Evolutionary conservation across 2,797 vertebrate genomes (phyloP).

Genomic region (Phalloptychus januarius): DNA sequence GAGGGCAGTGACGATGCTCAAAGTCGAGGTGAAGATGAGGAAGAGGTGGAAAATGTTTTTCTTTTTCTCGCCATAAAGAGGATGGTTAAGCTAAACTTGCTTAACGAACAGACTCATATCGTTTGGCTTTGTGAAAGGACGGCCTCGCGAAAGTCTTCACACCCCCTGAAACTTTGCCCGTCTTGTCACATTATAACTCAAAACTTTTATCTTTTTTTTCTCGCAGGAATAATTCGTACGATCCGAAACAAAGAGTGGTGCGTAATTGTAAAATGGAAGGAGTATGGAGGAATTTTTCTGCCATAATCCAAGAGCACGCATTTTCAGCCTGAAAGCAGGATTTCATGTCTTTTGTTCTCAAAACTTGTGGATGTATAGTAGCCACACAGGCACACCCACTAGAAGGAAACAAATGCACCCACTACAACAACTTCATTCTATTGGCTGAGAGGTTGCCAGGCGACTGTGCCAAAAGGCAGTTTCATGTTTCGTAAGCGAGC

Average conservation of each 20-base stretch:
- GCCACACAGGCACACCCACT: too few relatives aligned
- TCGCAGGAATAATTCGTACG: background rate
- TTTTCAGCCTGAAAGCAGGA: too few relatives aligned
- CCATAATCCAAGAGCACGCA: too few relatives aligned
- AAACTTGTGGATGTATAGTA: too few relatives aligned
- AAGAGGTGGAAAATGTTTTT: background rate
- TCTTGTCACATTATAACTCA: background rate
- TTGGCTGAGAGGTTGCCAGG: too few relatives aligned
- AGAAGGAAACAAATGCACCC: too few relatives aligned
- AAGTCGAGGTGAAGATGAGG: background rate
- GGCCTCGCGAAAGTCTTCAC: background rate
- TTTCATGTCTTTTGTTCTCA: too few relatives aligned
- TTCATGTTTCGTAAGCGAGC: too few relatives aligned
- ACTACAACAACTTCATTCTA: too few relatives aligned
- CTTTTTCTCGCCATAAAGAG: background rate
- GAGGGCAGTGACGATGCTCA: background rate
- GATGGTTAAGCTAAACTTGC: background rate
- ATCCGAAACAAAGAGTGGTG: background rate
- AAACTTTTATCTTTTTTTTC: background rate
- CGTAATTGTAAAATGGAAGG: background rate
- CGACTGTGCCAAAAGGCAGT: too few relatives aligned
- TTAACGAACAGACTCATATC: background rate
- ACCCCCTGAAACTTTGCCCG: background rate
- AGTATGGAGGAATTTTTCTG: too few relatives aligned
- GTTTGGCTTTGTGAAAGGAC: background rate